Evolutionary conservation across 2,888 invertebrate species (phyloP), one percentile per base, ranked within the genome.

Genomic region (Morinoia aosen): DNA sequence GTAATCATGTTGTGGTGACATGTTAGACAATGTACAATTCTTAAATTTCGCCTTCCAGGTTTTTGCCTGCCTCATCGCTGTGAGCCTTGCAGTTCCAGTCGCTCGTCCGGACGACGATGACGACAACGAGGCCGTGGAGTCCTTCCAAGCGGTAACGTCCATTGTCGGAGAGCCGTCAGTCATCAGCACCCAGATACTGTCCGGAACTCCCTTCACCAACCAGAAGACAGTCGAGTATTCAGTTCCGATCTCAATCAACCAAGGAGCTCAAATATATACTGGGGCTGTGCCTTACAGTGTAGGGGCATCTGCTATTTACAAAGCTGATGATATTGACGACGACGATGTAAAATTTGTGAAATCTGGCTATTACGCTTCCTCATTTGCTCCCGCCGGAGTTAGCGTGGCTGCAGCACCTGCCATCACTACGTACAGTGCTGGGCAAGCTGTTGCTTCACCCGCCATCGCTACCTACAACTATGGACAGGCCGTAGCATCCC

Each of bases 61-160:
- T 93, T 57, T 93, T n/a, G 56, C 93, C 0, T 93, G 57, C 56
- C 57, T 93, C 10, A 3, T 93, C 48, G 93, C 93, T 93, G 57
- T 57, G 48, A 93, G 93, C 57, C 57, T 93, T 39, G 93, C 93
- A 57, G 93, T 57, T 33, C 93, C 93, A 25, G 57, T 33, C 57
- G 93, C 93, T n/a, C 14, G 57, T 10, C 93, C 93, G 10, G 93
- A 93, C n/a, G n/a, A 56, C 33, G 93, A 93, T 57, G 48, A 91
- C 93, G 93, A 93, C 57, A 93, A 93, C 48, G 8, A 57, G 58
- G 93, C 93, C 11, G 58, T 93, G 14, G 93, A 93, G 93, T 56
- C 93, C 57, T 58, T 16, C 58, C 93, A 39, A 33, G 93, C 12
- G 16, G 93, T 93, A 57, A 48, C 48, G 16, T 57, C 56, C 58